Evolutionary conservation across 2,797 vertebrate species (phyloP), one percentile per base, ranked within the genome.

Genomic region (Spinus pinus): DNA sequence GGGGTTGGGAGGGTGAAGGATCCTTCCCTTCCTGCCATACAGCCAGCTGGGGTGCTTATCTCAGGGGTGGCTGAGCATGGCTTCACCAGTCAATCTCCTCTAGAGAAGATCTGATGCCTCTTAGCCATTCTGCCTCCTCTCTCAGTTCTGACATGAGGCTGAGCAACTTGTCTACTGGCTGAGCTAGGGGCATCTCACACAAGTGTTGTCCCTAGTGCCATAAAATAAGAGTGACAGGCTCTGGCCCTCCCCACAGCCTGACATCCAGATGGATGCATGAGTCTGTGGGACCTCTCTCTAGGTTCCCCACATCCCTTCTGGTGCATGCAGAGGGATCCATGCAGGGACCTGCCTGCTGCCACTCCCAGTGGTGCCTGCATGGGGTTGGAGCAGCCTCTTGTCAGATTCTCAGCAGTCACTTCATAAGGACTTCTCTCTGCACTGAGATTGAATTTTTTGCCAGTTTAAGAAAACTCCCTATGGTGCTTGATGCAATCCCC

Each of bases 351-450:
- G 62, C 19, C 62, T 80, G 30, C 62, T 28, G 51, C 15, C 51
- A 33, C 23, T 49, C 15, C 42, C 42, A 15, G 42, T 28, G 8
- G 42, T 57, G 30, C 24, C 62, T 57, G 12, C 53, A 9, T 23
- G 35, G 44, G 9, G 3, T 49, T 57, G 64, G 19, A 57, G 15
- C 24, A 0, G 0, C 42, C 20, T 49, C 51, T 39, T 1, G 1
- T 27, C 53, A 49, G 18, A 37, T 3, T 39, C 12, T 20, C 33
- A n/a, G 23, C 33, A 57, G 28, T 49, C 30, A 35, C 49, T 57
- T 9, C 11, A 33, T 41, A 12, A 41, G 24, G 30, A 33, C 30
- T 28, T 67, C 24, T 41, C 24, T 67, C 53, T 41, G 35, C 44
- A 9, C 9, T 30, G 53, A 49, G 51, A 12, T 23, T 27, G 19